Evolutionary conservation across 2,113 vertebrate species (phyloP).

Genomic region (Myrmecobius fasciatus): DNA sequence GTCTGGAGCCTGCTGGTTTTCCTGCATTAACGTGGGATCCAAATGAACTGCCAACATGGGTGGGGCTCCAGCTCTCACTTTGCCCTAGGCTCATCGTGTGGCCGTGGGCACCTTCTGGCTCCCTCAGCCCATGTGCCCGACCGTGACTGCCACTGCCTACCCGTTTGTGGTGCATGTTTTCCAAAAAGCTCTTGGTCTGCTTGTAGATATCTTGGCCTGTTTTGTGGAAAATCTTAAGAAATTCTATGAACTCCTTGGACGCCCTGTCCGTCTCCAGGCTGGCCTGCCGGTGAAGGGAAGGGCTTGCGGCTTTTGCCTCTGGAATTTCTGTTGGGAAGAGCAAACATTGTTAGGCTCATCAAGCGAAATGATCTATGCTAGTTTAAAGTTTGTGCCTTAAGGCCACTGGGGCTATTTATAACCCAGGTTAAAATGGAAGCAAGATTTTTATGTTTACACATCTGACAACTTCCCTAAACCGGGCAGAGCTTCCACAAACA

Average conservation of each 20-base stretch:
- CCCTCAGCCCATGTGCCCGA: neutral
- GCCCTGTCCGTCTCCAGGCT: constrained; percentile 94
- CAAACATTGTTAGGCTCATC: constrained; percentile 65
- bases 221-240: constrained; percentile 93
- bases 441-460: constrained; percentile 50
- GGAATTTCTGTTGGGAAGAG: constrained; percentile 88
- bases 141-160: constrained; percentile 79
- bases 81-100: neutral
- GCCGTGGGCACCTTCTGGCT: neutral
- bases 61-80: neutral
- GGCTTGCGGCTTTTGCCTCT: constrained; percentile 92
- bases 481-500: constrained; percentile 16
- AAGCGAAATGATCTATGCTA: constrained; percentile 53
- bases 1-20: constrained; percentile 1
- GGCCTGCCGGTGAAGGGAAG: constrained; percentile 91
- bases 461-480: constrained; percentile 40
- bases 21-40: neutral
- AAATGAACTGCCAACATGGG: neutral
- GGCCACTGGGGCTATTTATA: constrained; percentile 50
- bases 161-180: constrained; percentile 93
- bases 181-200: constrained; percentile 92
- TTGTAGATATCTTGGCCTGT: constrained; percentile 95
- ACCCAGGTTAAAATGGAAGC: constrained; percentile 61
- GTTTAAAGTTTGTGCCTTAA: constrained; percentile 59
- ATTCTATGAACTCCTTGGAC: constrained; percentile 95